These are phyloP conservation scores for Clarias batrachus DNA, from an alignment of 2,113 vertebrate genomes.

Conservation along the genomic window DNA sequence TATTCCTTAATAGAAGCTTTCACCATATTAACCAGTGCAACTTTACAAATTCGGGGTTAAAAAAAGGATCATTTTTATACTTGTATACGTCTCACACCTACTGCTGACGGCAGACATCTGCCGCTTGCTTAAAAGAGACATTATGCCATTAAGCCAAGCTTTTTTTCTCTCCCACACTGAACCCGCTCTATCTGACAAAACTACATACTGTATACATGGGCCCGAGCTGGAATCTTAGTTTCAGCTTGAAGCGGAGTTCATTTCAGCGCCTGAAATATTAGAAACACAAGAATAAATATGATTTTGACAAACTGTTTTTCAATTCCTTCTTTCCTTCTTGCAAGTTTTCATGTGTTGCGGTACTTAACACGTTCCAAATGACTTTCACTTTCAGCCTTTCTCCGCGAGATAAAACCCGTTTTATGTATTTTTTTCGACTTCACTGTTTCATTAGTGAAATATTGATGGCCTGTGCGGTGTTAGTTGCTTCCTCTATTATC, in stretches of 20 bases:
- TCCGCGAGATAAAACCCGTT: neutral
- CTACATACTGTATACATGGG: neutral
- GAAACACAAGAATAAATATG: neutral
- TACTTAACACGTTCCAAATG: neutral
- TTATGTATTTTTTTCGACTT: neutral
- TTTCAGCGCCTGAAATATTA: neutral
- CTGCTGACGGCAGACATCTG: neutral
- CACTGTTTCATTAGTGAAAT: neutral
- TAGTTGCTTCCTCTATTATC: slow-evolving; percentile 17
- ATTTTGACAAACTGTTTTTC: neutral
- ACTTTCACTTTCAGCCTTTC: neutral
- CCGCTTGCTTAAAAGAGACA: neutral
- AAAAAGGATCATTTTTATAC: neutral
- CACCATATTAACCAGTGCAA: neutral
- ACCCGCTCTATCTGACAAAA: neutral
- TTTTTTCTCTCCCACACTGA: neutral
- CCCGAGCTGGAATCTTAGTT: neutral
- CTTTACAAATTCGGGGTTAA: neutral
- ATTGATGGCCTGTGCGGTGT: neutral
- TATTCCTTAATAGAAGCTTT: neutral
- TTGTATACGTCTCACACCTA: neutral
- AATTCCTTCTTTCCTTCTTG: neutral
- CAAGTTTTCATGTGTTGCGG: neutral
- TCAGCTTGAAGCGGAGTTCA: neutral
- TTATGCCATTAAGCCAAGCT: neutral